Evolutionary conservation across 2,797 vertebrate genomes (phyloP).

Genomic region (Danio jaintianensis): DNA sequence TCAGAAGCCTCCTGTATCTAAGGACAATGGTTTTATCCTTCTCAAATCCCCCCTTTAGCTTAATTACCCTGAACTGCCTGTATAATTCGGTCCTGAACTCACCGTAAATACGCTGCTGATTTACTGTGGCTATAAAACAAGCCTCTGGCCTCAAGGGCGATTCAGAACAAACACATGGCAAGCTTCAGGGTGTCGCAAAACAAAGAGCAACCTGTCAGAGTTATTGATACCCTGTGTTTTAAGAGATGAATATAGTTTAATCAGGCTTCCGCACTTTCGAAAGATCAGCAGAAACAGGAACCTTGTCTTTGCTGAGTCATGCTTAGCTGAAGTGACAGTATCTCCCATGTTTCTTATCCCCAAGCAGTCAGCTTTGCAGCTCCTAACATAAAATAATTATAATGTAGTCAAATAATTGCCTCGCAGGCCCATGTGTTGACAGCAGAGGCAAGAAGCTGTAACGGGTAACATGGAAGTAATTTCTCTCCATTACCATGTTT

Average conservation of each 20-base stretch:
- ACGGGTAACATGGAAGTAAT: conserved; percentile 44
- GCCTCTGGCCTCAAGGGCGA: conserved; percentile 34
- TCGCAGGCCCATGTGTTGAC: conserved; percentile 29
- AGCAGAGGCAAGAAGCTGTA: conserved; percentile 34
- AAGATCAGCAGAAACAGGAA: conserved; percentile 33
- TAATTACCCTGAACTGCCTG: conserved; percentile 51
- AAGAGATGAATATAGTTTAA: conserved; percentile 38
- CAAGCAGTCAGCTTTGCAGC: conserved; percentile 32
- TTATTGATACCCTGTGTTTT: conserved; percentile 43
- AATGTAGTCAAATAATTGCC: conserved; percentile 46
- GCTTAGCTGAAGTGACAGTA: conserved; percentile 42
- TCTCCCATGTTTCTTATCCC: conserved; percentile 24
- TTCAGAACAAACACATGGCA: not conserved
- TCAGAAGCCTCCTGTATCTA: conserved; percentile 48
- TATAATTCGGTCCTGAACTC: conserved; percentile 47
- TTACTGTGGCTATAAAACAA: conserved; percentile 47
- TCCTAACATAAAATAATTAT: conserved; percentile 55
- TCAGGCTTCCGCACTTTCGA: conserved; percentile 11
- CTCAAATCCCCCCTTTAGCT: conserved; percentile 33
- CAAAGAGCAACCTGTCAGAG: conserved; percentile 36
- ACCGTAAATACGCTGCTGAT: conserved; percentile 46
- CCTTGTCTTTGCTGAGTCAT: conserved; percentile 42
- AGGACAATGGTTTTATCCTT: conserved; percentile 49
- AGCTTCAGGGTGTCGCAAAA: not conserved
- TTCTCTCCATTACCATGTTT: conserved; percentile 40